These are phyloP conservation scores for Tetraneura akinire DNA, from an alignment of 1,140 invertebrate genomes.

Conservation along the genomic window DNA sequence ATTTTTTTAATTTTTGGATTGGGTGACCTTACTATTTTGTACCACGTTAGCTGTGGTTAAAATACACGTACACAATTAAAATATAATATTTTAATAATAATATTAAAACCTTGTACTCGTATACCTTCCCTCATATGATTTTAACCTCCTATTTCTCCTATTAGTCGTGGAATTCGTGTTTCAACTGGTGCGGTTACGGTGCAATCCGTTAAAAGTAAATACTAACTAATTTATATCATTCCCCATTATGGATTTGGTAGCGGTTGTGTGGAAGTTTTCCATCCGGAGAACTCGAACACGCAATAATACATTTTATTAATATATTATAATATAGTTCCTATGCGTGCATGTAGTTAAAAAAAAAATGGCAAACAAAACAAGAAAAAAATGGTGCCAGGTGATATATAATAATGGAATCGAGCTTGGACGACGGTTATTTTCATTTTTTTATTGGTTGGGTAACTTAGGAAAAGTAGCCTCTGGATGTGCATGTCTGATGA, in stretches of 20 bases:
- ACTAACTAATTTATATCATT: neutral
- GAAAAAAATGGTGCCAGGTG: no score
- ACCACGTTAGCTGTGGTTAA: no score
- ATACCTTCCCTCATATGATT: no score
- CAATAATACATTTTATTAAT: neutral
- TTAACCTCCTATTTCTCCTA: no score
- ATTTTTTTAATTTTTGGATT: no score
- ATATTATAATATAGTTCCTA: neutral
- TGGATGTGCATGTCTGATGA: neutral
- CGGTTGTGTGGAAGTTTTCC: no score
- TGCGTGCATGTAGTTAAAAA: conserved; percentile 9
- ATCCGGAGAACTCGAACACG: neutral
- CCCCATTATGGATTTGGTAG: neutral
- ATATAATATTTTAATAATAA: no score
- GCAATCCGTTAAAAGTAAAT: neutral
- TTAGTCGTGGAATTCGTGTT: no score
- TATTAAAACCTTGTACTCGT: no score
- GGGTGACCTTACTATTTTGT: no score
- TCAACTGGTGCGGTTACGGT: neutral
- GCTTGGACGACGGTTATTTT: neutral
- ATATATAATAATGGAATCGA: no score
- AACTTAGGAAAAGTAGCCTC: neutral
- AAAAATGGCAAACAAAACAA: neutral
- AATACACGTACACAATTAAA: no score
- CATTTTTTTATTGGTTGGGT: neutral